These are phyloP conservation scores for Meloidogyne exigua DNA, from an alignment of 1,140 invertebrate species.

Conservation along the genomic window DNA sequence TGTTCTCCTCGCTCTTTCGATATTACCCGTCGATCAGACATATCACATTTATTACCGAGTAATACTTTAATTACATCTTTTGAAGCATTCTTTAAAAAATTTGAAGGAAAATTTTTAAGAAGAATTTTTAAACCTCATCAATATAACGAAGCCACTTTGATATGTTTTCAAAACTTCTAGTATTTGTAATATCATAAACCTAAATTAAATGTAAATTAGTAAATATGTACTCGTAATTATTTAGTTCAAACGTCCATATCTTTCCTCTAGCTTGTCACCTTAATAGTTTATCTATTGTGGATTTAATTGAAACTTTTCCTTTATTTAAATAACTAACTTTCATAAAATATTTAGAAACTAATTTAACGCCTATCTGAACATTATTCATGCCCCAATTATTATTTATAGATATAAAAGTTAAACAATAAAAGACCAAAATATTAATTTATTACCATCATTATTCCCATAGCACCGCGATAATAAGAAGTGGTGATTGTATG, in stretches of 20 bases:
- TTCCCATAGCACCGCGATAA: constrained; percentile 95
- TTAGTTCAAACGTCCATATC: too few relatives aligned
- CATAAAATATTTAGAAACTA: too few relatives aligned
- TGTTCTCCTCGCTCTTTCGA: constrained; percentile 83
- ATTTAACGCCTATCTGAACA: too few relatives aligned
- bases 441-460: constrained; percentile 69
- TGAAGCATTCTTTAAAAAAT: constrained; percentile 81
- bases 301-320: too few relatives aligned
- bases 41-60: constrained; percentile 98
- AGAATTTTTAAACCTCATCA: constrained; percentile 78
- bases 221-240: too few relatives aligned
- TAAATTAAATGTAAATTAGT: constrained; percentile 70
- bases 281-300: too few relatives aligned
- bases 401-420: too few relatives aligned
- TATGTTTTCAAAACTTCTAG: constrained; percentile 97
- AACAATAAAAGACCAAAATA: too few relatives aligned
- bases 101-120: background rate
- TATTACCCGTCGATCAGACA: constrained; percentile 92
- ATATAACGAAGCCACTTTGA: constrained; percentile 97
- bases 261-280: too few relatives aligned
- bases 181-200: constrained; percentile 93
- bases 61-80: constrained; percentile 99
- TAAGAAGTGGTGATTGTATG: constrained; percentile 96
- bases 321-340: too few relatives aligned
- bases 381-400: too few relatives aligned